Percentiles rank a stretch among this genome's conserved stretches.
Conservation (phyloP, 2,888 invertebrate genomes). For the Campoplex capitator region DNA sequence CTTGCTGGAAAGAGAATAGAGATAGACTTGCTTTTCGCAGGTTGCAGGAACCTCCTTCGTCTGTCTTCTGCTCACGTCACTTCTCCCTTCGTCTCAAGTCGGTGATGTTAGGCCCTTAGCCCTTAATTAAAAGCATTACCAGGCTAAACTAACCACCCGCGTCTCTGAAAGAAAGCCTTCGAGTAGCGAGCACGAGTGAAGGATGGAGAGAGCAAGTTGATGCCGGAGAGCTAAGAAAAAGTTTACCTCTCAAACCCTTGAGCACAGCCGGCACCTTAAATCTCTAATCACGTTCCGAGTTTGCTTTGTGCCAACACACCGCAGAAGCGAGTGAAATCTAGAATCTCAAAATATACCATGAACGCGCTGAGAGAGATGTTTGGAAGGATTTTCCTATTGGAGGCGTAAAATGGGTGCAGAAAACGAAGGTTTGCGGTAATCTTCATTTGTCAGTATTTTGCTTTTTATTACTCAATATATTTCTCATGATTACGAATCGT, state of each 20-base stretch:
- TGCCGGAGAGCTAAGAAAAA: constrained; percentile 64
- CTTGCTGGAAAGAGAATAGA: constrained; percentile 67
- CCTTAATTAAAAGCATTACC: constrained; percentile 76
- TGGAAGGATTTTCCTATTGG: constrained; percentile 40
- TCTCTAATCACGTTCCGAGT: constrained; percentile 72
- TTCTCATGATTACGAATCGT: background rate
- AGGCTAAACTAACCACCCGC: constrained; percentile 70
- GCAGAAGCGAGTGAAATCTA: constrained; percentile 63
- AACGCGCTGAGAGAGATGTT: constrained; percentile 19
- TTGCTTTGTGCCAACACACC: constrained; percentile 70
- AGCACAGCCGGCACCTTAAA: constrained; percentile 68
- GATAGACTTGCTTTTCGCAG: constrained; percentile 63
- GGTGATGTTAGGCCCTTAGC: constrained; percentile 71
- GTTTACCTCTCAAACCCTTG: constrained; percentile 67
- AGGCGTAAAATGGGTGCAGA: constrained; percentile 4
- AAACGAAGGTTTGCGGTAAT: background rate
- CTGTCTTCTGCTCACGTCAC: constrained; percentile 49
- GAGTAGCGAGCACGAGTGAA: constrained; percentile 44
- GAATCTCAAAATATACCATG: constrained; percentile 61
- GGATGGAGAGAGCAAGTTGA: constrained; percentile 41
- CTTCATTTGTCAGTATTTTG: constrained; percentile 3
- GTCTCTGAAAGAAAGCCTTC: constrained; percentile 47
- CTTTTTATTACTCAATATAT: constrained; percentile 22
- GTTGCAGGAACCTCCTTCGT: constrained; percentile 63
- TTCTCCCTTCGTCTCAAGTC: constrained; percentile 57